Base-by-base conservation (phyloP, 2,797 vertebrate genomes). In the Artibeus jamaicensis region DNA sequence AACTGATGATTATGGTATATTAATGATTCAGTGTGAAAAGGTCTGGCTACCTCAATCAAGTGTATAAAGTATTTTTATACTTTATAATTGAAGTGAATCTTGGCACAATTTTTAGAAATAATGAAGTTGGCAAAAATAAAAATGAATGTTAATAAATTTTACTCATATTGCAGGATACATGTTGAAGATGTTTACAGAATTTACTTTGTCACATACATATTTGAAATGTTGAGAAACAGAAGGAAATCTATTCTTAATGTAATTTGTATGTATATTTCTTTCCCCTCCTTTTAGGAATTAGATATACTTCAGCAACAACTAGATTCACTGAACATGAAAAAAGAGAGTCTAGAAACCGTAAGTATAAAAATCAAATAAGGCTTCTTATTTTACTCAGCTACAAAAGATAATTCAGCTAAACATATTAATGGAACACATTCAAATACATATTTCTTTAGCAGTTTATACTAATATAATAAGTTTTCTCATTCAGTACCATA, bases 231-330 rank as follows among this genome's bases (percentile, higher is more conserved):
- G 26, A 89, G 32, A 93, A 89, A 53, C 42, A 37, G 16, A 78
- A 50, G 37, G 62, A 76, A 70, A 85, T 88, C 85, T 89, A 68
- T 88, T 93, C 26, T 88, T 93, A 67, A 19, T 84, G 4, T 93
- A 79, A 78, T 29, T 57, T 96, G 55, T 9, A 22, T 78, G 70
- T 83, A 7, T 82, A 86, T 96, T 65, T 94, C 92, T 85, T 95
- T 89, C 57, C 94, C 48, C 34, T 77, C 44, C 42, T 86, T 76
- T 86, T 96, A 99, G 99, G 99, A 99, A 93, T 94, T 99, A 67
- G 94, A 98, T 96, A 98, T 98, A 97, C 99, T 99, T n/a, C 99
- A 99, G 95, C 99, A 99, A 85, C 99, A 99, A 82, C 95, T 99
- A 93, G 99, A 99, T 76, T 73, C 98, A 12, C 96, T 99, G 34